A percentile compares a stretch with the other conserved stretches of the same genome.
Evolutionary conservation across 2,113 vertebrate genomes (phyloP).

Genomic region (Pao palembangensis): DNA sequence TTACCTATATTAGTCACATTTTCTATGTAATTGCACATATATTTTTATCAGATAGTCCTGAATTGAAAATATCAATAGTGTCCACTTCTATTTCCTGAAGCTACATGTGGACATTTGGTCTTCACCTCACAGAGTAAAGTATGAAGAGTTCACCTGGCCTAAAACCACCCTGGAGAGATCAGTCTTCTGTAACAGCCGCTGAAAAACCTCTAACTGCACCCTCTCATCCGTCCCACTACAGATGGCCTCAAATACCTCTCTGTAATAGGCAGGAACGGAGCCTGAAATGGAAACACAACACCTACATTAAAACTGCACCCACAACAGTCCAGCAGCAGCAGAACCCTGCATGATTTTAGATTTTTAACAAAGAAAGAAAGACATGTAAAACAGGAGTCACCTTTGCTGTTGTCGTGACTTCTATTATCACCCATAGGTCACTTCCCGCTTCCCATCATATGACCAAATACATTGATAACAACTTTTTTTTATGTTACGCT

Average conservation of each 20-base stretch:
- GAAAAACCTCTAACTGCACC: conserved; percentile 73
- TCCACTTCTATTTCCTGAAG: no score
- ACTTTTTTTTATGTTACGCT: background rate
- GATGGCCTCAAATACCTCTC: conserved; percentile 76
- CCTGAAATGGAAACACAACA: conserved; percentile 60
- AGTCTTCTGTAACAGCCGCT: conserved; percentile 70
- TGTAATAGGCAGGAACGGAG: conserved; percentile 79
- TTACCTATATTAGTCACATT: no score
- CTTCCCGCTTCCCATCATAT: background rate
- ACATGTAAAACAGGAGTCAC: no score
- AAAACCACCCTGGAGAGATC: conserved; percentile 62
- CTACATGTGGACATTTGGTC: no score
- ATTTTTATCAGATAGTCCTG: no score
- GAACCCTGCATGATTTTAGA: no score
- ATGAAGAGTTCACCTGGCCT: conserved; percentile 68
- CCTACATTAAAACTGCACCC: conserved; percentile 20
- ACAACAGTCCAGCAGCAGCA: background rate
- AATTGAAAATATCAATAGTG: no score
- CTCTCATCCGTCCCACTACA: conserved; percentile 72
- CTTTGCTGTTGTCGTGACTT: no score
- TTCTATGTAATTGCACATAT: no score
- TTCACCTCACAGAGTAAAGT: background rate
- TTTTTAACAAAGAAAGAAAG: no score
- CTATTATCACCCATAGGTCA: background rate
- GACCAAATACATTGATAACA: background rate